Evolutionary conservation across 2,888 invertebrate species (phyloP), one percentile per base, ranked within the genome.

Genomic region (Lamellibrachia satsuma): DNA sequence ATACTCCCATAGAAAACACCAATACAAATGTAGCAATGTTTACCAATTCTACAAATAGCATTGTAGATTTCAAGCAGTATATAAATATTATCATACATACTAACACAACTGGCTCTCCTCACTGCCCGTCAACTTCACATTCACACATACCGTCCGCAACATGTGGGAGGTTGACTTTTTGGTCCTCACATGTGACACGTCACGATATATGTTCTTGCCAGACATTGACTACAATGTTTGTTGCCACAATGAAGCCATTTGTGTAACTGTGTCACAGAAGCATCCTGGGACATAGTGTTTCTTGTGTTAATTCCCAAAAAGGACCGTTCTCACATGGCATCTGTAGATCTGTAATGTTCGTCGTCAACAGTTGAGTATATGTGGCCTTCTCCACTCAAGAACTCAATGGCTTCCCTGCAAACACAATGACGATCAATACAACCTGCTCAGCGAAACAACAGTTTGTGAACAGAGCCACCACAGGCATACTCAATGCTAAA

Each of bases 361-460:
- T 98, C 97, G 96, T 98, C 98, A 94, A 98, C 97, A 0, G 98
- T 98, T 0, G 98, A 97, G 96, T 98, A 98, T 15, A 94, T 93
- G 93, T 94, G 94, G n/a, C 94, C 94, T 93, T 94, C 94, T 39
- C 91, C 93, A 91, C 94, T 94, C 57, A 94, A 93, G 91, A 94
- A 94, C 15, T 94, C 94, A 8, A 94, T 75, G 3, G 94, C 94
- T 4, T 94, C 94, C 92, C 94, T 94, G 93, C 22, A 93, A 93
- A 55, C 15, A 57, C 15, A 91, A 57, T 1, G 92, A 75, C 75
- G 22, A 7, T 75, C 22, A 6, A 22, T n/a, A 75, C 2, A 75
- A n/a, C 6, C 75, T 75, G 75, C n/a, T 75, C 75, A 75, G 6
- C 22, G n/a, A 75, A 15, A 75, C 75, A 22, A 15, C 75, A 15